Conservation (phyloP, 2,888 invertebrate species). For the Ommatoiulus sabulosus region DNA sequence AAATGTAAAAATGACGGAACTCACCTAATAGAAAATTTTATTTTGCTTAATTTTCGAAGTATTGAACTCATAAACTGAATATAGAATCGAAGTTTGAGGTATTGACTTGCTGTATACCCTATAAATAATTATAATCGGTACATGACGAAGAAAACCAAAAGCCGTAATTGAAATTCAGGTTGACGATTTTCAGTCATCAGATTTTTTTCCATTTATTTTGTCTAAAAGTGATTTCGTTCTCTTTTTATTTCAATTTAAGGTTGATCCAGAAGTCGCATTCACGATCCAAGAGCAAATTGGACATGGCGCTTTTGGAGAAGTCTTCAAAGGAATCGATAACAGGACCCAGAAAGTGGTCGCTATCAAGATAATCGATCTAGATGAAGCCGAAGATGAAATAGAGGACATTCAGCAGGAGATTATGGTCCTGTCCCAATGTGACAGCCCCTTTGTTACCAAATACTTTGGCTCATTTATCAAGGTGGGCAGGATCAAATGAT, state of each 20-base stretch:
- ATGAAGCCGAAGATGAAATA: constrained; percentile 99
- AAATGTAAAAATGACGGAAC: no score
- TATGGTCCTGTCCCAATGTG: constrained; percentile 99
- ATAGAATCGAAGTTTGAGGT: no score
- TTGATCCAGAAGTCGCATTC: constrained; percentile 99
- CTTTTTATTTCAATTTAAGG: constrained; percentile 68
- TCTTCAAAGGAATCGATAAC: constrained; percentile 99
- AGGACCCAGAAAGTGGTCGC: constrained; percentile 97
- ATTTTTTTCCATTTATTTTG: no score
- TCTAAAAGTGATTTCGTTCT: background rate
- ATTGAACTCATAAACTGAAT: no score
- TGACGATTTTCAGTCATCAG: no score
- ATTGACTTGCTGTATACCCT: no score
- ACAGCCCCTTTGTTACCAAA: constrained; percentile 98
- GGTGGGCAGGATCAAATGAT: constrained; percentile 73
- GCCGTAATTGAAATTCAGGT: no score
- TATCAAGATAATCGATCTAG: constrained; percentile 98
- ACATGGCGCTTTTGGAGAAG: constrained; percentile 97
- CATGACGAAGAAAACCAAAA: no score
- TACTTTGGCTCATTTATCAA: constrained; percentile 99
- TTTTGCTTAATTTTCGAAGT: no score
- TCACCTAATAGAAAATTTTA: no score
- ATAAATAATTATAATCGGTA: no score
- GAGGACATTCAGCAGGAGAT: constrained; percentile 99
- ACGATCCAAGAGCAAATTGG: constrained; percentile 98